Evolutionary conservation across 2,888 invertebrate genomes (phyloP).

Genomic region (Merodon equestris): DNA sequence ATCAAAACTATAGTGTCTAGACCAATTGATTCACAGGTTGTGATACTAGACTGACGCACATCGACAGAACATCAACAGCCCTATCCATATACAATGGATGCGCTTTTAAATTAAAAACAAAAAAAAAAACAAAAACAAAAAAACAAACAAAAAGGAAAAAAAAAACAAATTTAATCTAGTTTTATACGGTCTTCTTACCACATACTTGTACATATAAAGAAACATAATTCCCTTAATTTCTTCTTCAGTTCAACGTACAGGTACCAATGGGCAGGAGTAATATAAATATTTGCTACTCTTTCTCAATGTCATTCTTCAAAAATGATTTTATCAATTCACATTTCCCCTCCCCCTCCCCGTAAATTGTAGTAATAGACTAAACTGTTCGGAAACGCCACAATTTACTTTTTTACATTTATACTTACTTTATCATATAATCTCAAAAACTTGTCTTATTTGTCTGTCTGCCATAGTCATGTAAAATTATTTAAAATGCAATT

Average conservation of each 20-base stretch:
- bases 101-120: constrained; percentile 81
- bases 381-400: constrained; percentile 55
- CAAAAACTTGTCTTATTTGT: constrained; percentile 42
- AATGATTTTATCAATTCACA: no score
- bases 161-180: constrained; percentile 29
- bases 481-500: constrained; percentile 44
- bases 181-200: constrained; percentile 44
- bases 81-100: constrained; percentile 84
- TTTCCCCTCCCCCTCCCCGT: no score
- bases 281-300: no score
- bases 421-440: constrained; percentile 58
- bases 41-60: constrained; percentile 86
- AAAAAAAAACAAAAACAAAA: constrained; percentile 16
- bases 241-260: constrained; percentile 32
- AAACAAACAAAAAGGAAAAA: constrained; percentile 60
- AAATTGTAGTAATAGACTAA: no score
- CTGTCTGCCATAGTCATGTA: constrained; percentile 59
- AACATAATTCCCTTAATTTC: neutral
- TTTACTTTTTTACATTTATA: constrained; percentile 51
- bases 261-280: constrained; percentile 34
- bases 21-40: constrained; percentile 83
- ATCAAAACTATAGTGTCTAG: constrained; percentile 76
- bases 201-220: constrained; percentile 38
- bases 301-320: no score
- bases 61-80: constrained; percentile 77